These are phyloP conservation scores for Arrhopalites spinosus DNA, from an alignment of 2,888 invertebrate species.

Conservation along the genomic window DNA sequence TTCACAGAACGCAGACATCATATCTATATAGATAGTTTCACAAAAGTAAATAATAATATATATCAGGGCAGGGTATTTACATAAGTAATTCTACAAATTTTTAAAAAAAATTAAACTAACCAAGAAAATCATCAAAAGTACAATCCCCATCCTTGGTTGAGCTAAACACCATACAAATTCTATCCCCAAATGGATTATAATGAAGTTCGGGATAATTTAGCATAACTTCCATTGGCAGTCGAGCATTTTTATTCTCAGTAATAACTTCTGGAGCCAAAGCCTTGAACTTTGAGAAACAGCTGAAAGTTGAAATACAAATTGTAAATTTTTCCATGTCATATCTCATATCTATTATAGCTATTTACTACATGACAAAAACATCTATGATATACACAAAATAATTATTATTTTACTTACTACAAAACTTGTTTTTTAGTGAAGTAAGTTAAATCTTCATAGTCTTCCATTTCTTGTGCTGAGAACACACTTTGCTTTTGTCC, in stretches of 20 bases:
- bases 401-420: conserved; percentile 80
- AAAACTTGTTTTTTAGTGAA: conserved; percentile 92
- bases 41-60: no score
- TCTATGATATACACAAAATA: no score
- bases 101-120: no score
- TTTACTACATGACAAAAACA: no score
- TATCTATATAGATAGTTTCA: conserved; percentile 64
- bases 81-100: no score
- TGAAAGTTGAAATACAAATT: conserved; percentile 58
- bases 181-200: conserved; percentile 88
- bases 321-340: not conserved
- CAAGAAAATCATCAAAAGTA: conserved; percentile 90
- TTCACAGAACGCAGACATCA: conserved; percentile 95
- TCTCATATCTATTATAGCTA: not conserved
- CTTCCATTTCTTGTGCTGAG: conserved; percentile 84
- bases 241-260: conserved; percentile 84
- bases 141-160: conserved; percentile 87
- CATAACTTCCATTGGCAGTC: conserved; percentile 81
- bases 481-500: conserved; percentile 84
- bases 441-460: conserved; percentile 91
- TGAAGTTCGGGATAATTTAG: conserved; percentile 83
- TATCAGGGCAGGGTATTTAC: no score
- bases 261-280: conserved; percentile 87
- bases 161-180: conserved; percentile 90
- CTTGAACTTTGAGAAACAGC: conserved; percentile 89